These are phyloP conservation scores for Bimastos eiseni DNA, from an alignment of 2,888 invertebrate genomes.

Conservation along the genomic window DNA sequence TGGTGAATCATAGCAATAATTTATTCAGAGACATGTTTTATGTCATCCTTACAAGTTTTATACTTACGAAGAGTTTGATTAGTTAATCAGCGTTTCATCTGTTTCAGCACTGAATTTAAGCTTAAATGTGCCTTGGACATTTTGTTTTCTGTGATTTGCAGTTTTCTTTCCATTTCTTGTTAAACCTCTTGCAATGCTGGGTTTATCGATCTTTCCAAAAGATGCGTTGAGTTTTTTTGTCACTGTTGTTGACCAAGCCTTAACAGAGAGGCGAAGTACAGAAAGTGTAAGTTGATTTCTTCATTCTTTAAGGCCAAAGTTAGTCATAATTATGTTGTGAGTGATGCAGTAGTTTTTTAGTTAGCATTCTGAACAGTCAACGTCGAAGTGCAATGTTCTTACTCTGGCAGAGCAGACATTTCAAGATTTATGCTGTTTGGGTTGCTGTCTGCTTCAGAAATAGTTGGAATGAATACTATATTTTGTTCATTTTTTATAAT, in stretches of 20 bases:
- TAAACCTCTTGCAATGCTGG: conserved; percentile 24
- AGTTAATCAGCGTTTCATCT: not conserved
- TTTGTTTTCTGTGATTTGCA: conserved; percentile 23
- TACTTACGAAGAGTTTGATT: not conserved
- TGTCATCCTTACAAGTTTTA: not conserved
- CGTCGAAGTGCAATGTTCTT: not conserved
- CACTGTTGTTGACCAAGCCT: conserved; percentile 27
- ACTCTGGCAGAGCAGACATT: not conserved
- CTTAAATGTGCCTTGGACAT: not conserved
- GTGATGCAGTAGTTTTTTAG: not conserved
- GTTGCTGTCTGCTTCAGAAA: too few species aligned
- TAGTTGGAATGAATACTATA: too few species aligned
- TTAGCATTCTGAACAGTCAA: not conserved
- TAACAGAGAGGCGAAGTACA: not conserved
- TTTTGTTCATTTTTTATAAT: too few species aligned
- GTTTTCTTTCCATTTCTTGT: conserved; percentile 35
- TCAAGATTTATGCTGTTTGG: not conserved
- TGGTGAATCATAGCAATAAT: too few species aligned
- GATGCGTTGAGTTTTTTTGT: conserved; percentile 29
- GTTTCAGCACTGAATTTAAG: not conserved
- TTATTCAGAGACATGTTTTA: not conserved
- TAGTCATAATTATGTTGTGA: not conserved
- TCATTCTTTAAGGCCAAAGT: not conserved
- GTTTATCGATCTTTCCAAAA: conserved; percentile 17
- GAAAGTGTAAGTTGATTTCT: conserved; percentile 15